Conservation (phyloP, 1,140 invertebrate species). For the Wasmannia auropunctata region DNA sequence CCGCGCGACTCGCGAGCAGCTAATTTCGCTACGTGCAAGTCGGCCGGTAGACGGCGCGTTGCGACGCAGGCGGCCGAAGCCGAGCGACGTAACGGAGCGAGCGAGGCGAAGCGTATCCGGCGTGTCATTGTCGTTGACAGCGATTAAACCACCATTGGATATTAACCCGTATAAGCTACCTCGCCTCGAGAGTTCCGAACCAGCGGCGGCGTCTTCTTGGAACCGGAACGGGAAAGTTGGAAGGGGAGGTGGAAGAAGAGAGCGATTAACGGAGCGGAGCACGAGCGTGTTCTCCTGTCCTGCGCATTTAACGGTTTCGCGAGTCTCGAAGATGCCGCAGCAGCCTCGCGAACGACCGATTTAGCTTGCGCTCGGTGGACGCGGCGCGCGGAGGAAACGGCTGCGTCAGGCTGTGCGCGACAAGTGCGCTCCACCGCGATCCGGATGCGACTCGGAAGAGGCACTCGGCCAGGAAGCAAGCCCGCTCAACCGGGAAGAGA, state of each 20-base stretch:
- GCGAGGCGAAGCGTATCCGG: too few relatives aligned
- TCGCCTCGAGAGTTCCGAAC: too few relatives aligned
- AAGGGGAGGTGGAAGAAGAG: too few relatives aligned
- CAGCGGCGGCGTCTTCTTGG: too few relatives aligned
- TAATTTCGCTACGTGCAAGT: too few relatives aligned
- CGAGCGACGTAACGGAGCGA: neutral
- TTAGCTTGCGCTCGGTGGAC: neutral
- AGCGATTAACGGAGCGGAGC: neutral
- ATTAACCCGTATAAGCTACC: too few relatives aligned
- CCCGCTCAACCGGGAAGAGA: neutral
- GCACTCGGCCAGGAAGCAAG: neutral
- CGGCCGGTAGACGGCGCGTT: constrained; percentile 9
- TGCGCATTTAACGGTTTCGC: neutral
- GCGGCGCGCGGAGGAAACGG: neutral
- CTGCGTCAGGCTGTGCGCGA: neutral
- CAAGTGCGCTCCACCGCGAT: neutral
- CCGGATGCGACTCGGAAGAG: neutral
- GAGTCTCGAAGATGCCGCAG: neutral
- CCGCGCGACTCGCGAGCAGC: too few relatives aligned
- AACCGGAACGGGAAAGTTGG: too few relatives aligned
- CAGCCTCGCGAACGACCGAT: neutral
- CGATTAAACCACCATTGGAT: too few relatives aligned
- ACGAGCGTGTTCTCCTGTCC: neutral
- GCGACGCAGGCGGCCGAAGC: neutral
- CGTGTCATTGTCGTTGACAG: neutral